phyloP scores from a whole-genome alignment of 2,888 invertebrate species.

The Pristionchus exspectatus region DNA sequence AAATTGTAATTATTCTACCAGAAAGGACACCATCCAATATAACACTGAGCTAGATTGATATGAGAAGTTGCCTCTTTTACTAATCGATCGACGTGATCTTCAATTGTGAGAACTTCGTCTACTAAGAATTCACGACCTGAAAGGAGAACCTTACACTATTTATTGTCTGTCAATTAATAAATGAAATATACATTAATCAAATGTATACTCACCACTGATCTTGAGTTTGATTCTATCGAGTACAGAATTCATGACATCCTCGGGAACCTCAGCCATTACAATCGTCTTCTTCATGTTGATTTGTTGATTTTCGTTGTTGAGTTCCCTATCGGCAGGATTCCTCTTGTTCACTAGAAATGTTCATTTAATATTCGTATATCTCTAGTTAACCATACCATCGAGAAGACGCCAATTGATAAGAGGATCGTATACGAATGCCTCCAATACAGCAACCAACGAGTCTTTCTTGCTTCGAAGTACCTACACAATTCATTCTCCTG shows the following conservation, averaged over 20 bases:
- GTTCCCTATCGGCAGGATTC: not conserved
- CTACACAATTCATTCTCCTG: not conserved
- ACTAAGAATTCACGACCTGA: conserved; percentile 19
- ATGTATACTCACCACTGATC: conserved; percentile 63
- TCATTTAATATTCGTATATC: not conserved
- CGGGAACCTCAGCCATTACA: conserved; percentile 56
- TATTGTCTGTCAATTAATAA: not conserved
- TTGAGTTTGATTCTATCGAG: conserved; percentile 73
- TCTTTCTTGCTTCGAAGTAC: conserved; percentile 82
- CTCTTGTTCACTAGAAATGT: conserved; percentile 1
- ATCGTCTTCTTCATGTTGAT: conserved; percentile 50
- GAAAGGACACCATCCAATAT: conserved; percentile 85
- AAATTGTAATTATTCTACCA: conserved; percentile 68
- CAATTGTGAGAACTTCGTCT: conserved; percentile 82
- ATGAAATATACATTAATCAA: too few species aligned
- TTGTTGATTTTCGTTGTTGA: too few species aligned
- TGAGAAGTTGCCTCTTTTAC: conserved; percentile 97
- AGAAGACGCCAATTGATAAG: conserved; percentile 97
- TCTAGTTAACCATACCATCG: conserved; percentile 76
- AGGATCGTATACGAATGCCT: conserved; percentile 99
- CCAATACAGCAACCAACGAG: conserved; percentile 98
- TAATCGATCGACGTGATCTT: conserved; percentile 92
- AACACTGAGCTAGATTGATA: conserved; percentile 91
- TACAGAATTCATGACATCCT: conserved; percentile 60
- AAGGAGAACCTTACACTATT: not conserved